These are phyloP conservation scores for Tachypleus tridentatus DNA, from an alignment of 1,140 invertebrate genomes.

Conservation along the genomic window DNA sequence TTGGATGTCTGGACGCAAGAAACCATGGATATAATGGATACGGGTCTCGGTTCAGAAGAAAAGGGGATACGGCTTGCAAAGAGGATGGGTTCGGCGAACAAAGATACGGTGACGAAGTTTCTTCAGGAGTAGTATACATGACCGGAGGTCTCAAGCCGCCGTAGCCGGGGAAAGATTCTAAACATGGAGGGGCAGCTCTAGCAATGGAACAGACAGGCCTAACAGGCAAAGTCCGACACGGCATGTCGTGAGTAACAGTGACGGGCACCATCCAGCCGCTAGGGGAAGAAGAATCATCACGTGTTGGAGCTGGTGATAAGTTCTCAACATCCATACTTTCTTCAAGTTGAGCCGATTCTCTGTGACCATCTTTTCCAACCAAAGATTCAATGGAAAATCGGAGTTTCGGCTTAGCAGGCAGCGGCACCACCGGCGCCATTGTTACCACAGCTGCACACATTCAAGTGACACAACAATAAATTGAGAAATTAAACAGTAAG, in stretches of 20 bases:
- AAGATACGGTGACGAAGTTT: slow-evolving; percentile 12
- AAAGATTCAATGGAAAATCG: slow-evolving; percentile 91
- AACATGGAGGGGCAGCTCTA: no score
- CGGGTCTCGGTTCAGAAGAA: slow-evolving; percentile 46
- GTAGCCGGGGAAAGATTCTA: slow-evolving; percentile 9
- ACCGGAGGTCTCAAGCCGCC: no score
- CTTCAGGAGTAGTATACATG: slow-evolving; percentile 7
- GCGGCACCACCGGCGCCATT: slow-evolving; percentile 51
- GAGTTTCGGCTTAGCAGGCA: slow-evolving; percentile 78
- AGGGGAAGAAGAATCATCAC: slow-evolving; percentile 6
- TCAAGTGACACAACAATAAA: no score
- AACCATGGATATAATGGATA: slow-evolving; percentile 86
- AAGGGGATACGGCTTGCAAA: slow-evolving; percentile 24
- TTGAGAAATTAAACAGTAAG: no score
- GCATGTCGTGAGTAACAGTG: slow-evolving; percentile 19
- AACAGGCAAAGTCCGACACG: no score
- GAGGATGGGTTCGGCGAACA: slow-evolving; percentile 1
- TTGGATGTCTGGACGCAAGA: slow-evolving; percentile 61
- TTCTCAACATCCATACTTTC: neutral
- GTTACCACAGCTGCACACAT: no score
- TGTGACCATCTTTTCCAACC: slow-evolving; percentile 61
- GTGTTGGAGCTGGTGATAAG: neutral
- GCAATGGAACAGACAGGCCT: neutral
- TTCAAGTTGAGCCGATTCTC: neutral
- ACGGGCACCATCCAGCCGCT: slow-evolving; percentile 21